These are phyloP conservation scores for Thymallus thymallus DNA, from an alignment of 2,113 vertebrate genomes.

Conservation along the genomic window DNA sequence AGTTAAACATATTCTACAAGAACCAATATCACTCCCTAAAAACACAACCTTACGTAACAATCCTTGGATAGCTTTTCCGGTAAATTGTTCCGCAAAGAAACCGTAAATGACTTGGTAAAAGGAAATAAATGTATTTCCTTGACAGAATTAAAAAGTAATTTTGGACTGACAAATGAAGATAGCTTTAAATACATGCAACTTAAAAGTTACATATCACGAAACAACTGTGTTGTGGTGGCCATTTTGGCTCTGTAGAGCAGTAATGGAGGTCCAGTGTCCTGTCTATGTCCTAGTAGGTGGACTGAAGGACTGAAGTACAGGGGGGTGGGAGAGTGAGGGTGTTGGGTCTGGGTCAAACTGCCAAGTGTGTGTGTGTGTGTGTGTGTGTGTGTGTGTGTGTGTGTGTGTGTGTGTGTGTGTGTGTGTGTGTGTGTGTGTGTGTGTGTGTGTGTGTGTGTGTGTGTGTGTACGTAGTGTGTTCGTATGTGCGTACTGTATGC, in stretches of 20 bases:
- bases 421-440: background rate
- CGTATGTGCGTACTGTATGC: background rate
- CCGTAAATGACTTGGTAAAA: too few relatives aligned
- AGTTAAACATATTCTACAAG: too few relatives aligned
- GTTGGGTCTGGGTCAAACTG: background rate
- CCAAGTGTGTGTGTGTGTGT: background rate
- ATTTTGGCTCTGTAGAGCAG: slow-evolving; percentile 1
- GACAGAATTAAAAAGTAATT: too few relatives aligned
- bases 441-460: too few relatives aligned
- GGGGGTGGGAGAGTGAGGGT: background rate
- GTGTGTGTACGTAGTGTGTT: background rate
- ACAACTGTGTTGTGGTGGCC: background rate
- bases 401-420: background rate
- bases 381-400: background rate
- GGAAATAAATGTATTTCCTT: too few relatives aligned
- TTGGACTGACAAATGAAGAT: too few relatives aligned
- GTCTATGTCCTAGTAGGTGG: background rate
- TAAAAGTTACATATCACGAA: background rate
- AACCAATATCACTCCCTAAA: too few relatives aligned
- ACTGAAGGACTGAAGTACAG: background rate
- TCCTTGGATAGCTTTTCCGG: too few relatives aligned
- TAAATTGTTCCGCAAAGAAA: too few relatives aligned
- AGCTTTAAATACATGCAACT: too few relatives aligned
- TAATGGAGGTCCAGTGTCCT: background rate
- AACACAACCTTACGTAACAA: too few relatives aligned